Conservation (phyloP, 2,113 vertebrate genomes). For the Acrocephalus kingi region DNA sequence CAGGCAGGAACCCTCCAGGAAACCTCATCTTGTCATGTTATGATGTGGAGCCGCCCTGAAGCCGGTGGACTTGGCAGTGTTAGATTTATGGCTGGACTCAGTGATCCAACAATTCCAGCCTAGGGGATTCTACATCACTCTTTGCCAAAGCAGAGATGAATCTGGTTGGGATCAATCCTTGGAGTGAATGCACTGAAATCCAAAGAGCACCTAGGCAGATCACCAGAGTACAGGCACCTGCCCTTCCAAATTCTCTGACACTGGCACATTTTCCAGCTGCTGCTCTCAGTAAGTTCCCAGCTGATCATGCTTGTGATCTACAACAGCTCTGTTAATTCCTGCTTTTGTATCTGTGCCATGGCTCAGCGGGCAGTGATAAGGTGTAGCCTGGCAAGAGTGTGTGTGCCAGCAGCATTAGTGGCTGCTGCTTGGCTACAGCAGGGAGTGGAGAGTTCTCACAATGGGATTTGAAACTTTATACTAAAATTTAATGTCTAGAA, state of each 20-base stretch:
- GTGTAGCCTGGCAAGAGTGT: not conserved
- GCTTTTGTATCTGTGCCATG: not conserved
- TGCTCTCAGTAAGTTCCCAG: not conserved
- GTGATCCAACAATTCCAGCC: not conserved
- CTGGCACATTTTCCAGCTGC: not conserved
- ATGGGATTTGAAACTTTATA: conserved; percentile 3
- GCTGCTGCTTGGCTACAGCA: not conserved
- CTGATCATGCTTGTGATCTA: not conserved
- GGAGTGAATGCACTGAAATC: not conserved
- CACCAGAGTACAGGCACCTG: not conserved
- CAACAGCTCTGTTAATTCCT: conserved; percentile 14
- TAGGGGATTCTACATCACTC: not conserved
- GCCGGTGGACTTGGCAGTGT: not conserved
- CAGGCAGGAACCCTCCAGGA: not conserved
- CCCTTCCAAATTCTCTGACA: not conserved
- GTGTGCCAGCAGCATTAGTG: not conserved
- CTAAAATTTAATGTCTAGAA: conserved; percentile 28
- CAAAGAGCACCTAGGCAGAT: not conserved
- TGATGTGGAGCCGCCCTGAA: not conserved
- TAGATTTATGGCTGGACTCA: not conserved
- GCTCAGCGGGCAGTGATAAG: not conserved
- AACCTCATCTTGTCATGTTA: accelerated
- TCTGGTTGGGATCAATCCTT: not conserved
- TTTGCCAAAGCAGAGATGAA: not conserved
- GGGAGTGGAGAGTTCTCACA: conserved; percentile 7